Percentiles rank a stretch among this genome's conserved stretches.
These are phyloP conservation scores for Drosophila micromelanica DNA, from an alignment of 1,140 invertebrate species.

Conservation along the genomic window DNA sequence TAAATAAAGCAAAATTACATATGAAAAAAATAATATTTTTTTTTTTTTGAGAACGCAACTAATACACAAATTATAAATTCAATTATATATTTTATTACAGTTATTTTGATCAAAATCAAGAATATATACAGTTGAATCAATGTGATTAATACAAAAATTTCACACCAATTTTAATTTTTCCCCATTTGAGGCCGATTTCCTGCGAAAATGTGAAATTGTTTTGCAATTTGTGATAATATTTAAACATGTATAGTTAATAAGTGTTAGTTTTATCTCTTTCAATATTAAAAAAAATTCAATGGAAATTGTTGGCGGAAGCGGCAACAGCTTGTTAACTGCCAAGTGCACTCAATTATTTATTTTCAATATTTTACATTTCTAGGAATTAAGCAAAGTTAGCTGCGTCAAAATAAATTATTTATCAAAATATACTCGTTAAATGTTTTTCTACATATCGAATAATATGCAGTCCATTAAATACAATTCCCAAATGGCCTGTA, in stretches of 20 bases:
- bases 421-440: slow-evolving; percentile 8
- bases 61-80: no score
- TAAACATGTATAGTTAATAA: background rate
- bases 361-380: slow-evolving; percentile 6
- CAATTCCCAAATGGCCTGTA: background rate
- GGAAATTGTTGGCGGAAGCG: slow-evolving; percentile 14
- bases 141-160: background rate
- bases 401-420: slow-evolving; percentile 2
- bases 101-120: no score
- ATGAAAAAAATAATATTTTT: no score
- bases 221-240: background rate
- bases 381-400: slow-evolving; percentile 12
- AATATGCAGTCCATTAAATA: background rate
- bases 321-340: slow-evolving; percentile 20
- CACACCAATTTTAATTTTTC: background rate
- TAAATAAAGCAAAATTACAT: no score
- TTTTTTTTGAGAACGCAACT: no score
- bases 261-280: background rate
- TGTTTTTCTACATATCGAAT: background rate
- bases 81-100: no score
- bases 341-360: slow-evolving; percentile 1
- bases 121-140: no score
- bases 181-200: slow-evolving; percentile 15
- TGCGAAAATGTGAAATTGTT: background rate
- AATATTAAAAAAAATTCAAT: slow-evolving; percentile 1